phyloP scores from a whole-genome alignment of 2,113 vertebrate genomes.

The Rousettus leschenaultii region DNA sequence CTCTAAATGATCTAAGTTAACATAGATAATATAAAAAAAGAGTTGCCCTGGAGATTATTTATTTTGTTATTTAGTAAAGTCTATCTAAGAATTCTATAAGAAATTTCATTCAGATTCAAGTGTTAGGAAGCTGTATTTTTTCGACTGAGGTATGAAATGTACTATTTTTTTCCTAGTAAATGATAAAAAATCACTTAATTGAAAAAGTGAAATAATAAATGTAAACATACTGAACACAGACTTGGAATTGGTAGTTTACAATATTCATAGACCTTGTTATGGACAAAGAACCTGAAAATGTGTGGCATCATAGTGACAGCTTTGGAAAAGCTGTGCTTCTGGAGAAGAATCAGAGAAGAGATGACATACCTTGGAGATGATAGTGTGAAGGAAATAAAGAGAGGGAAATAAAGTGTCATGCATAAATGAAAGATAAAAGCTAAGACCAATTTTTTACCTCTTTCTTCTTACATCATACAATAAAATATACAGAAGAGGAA shows the following conservation, averaged over 20 bases:
- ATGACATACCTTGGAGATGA: not conserved
- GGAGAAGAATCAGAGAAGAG: not conserved
- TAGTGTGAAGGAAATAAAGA: not conserved
- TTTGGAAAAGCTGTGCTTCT: not conserved
- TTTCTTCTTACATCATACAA: not conserved
- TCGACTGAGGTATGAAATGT: not conserved
- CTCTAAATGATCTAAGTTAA: not conserved
- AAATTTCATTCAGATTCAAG: not conserved
- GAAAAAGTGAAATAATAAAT: not conserved
- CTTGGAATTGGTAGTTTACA: not conserved
- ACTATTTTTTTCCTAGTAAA: not conserved
- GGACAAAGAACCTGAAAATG: not conserved
- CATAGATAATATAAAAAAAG: not conserved
- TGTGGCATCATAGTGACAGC: not conserved
- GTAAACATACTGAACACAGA: not conserved
- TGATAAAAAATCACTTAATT: not conserved
- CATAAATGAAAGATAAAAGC: not conserved
- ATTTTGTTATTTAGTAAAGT: not conserved
- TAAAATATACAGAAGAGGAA: not conserved
- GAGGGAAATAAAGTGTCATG: not conserved
- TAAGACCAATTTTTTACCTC: not conserved
- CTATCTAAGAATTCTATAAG: not conserved
- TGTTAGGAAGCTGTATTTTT: not conserved
- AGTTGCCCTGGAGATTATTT: not conserved
- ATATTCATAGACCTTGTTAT: not conserved